Conservation (phyloP, 1,140 invertebrate species). For the Macrobrachium nipponense region DNA sequence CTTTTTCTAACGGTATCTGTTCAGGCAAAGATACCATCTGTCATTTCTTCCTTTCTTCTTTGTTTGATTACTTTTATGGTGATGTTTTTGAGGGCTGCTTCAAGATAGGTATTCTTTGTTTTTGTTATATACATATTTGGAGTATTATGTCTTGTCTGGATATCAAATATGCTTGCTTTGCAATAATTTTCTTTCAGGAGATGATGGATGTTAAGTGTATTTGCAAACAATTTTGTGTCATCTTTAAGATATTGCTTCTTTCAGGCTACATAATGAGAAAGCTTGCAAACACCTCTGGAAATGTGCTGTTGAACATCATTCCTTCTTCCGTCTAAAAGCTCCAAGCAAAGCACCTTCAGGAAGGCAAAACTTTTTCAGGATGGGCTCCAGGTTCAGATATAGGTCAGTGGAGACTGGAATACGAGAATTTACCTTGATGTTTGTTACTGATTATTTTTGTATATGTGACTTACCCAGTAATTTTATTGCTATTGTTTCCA, state of each 20-base stretch:
- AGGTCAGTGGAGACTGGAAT: slow-evolving; percentile 72
- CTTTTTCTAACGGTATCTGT: no score
- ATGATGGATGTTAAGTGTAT: no score
- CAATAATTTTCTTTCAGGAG: background rate
- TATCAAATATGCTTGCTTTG: background rate
- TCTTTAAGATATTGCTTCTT: slow-evolving; percentile 58
- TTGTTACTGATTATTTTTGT: no score
- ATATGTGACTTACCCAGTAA: no score
- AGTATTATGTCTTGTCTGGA: no score
- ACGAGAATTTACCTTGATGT: background rate
- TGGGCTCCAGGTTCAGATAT: slow-evolving; percentile 96
- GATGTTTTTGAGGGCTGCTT: no score
- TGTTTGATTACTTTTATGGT: background rate
- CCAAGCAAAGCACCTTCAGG: slow-evolving; percentile 89
- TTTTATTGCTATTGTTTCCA: no score
- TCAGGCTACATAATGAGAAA: slow-evolving; percentile 91
- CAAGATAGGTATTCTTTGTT: no score
- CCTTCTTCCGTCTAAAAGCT: slow-evolving; percentile 94
- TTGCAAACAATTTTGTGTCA: no score
- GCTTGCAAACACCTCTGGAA: slow-evolving; percentile 99
- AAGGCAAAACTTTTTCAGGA: slow-evolving; percentile 95
- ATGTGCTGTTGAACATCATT: slow-evolving; percentile 98
- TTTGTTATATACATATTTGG: no score
- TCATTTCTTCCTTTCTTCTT: background rate
- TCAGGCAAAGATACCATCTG: background rate